Percentiles rank a stretch among this genome's conserved stretches.
phyloP scores from a whole-genome alignment of 1,140 invertebrate genomes.

The Conus ventricosus region DNA sequence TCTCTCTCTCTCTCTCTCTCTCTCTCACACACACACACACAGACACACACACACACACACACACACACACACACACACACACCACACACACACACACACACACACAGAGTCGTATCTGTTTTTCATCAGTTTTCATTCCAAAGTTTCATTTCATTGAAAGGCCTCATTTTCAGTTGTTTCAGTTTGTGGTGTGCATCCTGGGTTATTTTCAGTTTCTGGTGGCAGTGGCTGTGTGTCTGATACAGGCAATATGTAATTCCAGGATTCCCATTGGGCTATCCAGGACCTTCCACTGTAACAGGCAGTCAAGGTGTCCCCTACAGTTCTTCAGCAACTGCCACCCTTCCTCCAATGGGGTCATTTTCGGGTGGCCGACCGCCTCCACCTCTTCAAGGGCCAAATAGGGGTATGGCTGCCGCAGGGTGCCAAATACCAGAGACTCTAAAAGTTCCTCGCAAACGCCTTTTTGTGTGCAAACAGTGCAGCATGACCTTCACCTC shows the following conservation, averaged over 20 bases:
- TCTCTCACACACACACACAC: constrained; percentile 16
- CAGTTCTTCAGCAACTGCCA: not conserved
- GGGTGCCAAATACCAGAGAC: not conserved
- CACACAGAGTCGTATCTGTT: not conserved
- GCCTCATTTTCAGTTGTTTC: not conserved
- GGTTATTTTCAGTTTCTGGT: not conserved
- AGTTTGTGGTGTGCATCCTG: not conserved
- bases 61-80: constrained; percentile 12
- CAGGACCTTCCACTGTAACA: not conserved
- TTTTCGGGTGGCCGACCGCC: not conserved
- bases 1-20: too few relatives aligned
- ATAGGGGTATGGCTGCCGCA: not conserved
- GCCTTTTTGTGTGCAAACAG: not conserved
- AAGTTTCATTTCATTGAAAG: not conserved
- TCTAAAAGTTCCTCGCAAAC: not conserved
- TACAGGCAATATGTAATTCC: not conserved
- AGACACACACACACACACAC: constrained; percentile 5
- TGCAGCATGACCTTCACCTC: not conserved
- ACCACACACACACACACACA: constrained; percentile 11
- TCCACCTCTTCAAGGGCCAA: not conserved
- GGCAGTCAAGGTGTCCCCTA: not conserved
- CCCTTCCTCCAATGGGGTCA: not conserved
- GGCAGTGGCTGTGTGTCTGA: not conserved
- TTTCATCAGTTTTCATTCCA: not conserved
- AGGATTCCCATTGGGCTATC: not conserved